phyloP scores from a whole-genome alignment of 2,113 vertebrate species.

The Pithys albifrons region DNA sequence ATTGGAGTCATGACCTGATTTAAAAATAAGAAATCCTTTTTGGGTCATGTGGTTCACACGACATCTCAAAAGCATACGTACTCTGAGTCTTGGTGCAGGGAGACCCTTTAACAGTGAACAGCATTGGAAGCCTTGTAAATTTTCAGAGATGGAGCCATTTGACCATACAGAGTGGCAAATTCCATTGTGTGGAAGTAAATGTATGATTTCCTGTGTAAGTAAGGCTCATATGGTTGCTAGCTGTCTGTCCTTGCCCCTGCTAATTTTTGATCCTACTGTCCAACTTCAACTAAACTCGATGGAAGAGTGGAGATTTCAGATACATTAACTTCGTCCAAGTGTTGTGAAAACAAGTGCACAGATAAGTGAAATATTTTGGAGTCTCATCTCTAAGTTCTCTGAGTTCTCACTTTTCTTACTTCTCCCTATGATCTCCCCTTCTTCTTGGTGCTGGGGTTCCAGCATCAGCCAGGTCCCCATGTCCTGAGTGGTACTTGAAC shows the following conservation, averaged over 20 bases:
- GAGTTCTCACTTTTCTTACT: background rate
- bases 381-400: background rate
- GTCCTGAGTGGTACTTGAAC: background rate
- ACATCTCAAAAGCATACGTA: background rate
- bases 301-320: background rate
- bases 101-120: background rate
- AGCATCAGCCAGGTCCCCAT: background rate
- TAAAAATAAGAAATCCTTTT: constrained; percentile 36
- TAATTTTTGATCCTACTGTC: background rate
- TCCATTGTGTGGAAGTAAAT: background rate
- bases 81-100: background rate
- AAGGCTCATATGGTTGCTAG: background rate
- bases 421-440: background rate
- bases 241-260: background rate
- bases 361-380: background rate
- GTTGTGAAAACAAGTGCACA: background rate
- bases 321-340: background rate
- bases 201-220: background rate
- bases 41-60: background rate
- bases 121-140: background rate
- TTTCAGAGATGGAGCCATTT: background rate
- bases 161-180: background rate
- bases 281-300: background rate
- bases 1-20: background rate
- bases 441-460: background rate